These are phyloP conservation scores for Rutilus rutilus DNA, from an alignment of 2,113 vertebrate species.

Conservation along the genomic window DNA sequence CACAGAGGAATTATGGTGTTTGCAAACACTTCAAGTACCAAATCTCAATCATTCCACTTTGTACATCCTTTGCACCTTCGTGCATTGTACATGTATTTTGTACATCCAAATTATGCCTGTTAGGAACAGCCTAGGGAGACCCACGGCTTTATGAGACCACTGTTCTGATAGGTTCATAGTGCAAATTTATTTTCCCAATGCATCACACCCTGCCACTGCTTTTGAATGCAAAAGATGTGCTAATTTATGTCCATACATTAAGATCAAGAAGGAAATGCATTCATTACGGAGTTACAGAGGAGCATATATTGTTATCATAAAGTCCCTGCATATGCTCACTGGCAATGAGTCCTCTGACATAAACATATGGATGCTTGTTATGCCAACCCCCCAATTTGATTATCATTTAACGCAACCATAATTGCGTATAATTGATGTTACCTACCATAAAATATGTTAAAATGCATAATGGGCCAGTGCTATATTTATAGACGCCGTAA, in stretches of 20 bases:
- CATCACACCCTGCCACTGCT: background rate
- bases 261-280: constrained; percentile 6
- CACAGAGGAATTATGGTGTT: constrained; percentile 15
- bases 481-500: background rate
- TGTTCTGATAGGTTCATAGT: background rate
- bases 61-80: no score
- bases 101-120: constrained; percentile 8
- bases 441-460: constrained; percentile 26
- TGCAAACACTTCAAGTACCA: constrained; percentile 12
- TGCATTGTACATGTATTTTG: background rate
- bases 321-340: background rate
- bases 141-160: background rate
- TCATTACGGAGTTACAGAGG: constrained; percentile 1
- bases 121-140: constrained; percentile 7
- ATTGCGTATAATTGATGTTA: constrained; percentile 35
- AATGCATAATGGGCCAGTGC: constrained; percentile 18
- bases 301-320: constrained; percentile 7
- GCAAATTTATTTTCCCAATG: constrained; percentile 4
- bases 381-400: constrained; percentile 21
- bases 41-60: constrained; percentile 5
- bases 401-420: constrained; percentile 21
- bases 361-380: constrained; percentile 22
- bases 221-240: background rate
- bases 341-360: constrained; percentile 12
- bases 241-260: constrained; percentile 37